phyloP scores from a whole-genome alignment of 2,113 vertebrate genomes.

The Eptesicus fuscus region DNA sequence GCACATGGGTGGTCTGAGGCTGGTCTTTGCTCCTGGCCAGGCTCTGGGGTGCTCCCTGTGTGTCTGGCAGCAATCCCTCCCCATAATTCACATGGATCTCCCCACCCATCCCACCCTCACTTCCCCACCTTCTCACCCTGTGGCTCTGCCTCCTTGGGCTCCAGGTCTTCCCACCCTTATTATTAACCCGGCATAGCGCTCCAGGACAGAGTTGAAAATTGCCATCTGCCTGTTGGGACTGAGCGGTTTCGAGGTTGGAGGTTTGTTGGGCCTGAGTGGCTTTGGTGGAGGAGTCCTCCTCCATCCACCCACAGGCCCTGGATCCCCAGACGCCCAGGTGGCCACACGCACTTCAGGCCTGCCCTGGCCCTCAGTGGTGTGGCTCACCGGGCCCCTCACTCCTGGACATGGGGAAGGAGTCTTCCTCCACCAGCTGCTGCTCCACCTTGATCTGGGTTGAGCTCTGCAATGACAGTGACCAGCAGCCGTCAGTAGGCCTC shows the following conservation, averaged over 20 bases:
- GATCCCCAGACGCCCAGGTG: not conserved
- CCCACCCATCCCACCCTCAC: too few relatives aligned
- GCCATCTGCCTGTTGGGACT: not conserved
- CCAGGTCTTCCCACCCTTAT: not conserved
- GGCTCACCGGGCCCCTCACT: too few relatives aligned
- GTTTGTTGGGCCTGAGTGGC: not conserved
- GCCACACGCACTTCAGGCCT: too few relatives aligned
- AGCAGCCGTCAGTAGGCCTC: too few relatives aligned
- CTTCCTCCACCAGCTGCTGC: not conserved
- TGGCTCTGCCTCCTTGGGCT: not conserved
- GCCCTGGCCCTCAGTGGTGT: too few relatives aligned
- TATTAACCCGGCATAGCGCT: fast-evolving
- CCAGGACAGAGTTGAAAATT: not conserved
- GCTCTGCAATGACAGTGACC: too few relatives aligned
- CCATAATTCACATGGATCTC: too few relatives aligned
- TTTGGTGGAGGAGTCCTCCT: not conserved
- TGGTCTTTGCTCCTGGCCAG: not conserved
- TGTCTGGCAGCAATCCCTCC: too few relatives aligned
- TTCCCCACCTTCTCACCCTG: not conserved
- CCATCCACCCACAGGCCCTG: fast-evolving
- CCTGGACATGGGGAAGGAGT: not conserved
- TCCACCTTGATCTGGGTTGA: not conserved
- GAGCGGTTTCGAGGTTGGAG: too few relatives aligned
- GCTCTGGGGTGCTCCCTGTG: too few relatives aligned
- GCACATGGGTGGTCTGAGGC: not conserved